A percentile compares a stretch with the other conserved stretches of the same genome.
Evolutionary conservation across 2,888 invertebrate genomes (phyloP).

Genomic region (Athalia circularis): DNA sequence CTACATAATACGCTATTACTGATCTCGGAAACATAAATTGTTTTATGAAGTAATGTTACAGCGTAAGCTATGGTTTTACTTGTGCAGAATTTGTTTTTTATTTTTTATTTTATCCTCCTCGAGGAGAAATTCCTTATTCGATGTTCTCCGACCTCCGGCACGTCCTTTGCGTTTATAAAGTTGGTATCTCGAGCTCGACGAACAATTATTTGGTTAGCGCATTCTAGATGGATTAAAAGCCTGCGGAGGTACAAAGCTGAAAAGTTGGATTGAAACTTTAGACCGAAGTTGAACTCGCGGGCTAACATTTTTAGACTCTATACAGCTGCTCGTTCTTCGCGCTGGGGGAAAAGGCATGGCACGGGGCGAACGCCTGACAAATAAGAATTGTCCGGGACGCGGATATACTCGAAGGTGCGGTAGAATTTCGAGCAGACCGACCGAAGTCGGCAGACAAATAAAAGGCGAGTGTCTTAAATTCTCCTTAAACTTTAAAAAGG

Average conservation of each 20-base stretch:
- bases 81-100: no score
- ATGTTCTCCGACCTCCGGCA: neutral
- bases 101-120: no score
- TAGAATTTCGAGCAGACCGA: neutral
- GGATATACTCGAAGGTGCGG: neutral
- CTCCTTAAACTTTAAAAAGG: neutral
- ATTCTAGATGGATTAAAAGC: conserved; percentile 45
- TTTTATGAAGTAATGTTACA: no score
- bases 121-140: neutral
- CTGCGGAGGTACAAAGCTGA: conserved; percentile 38
- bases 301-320: conserved; percentile 39
- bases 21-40: no score
- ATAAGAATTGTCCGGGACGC: conserved; percentile 22
- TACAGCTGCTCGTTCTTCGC: neutral
- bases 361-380: conserved; percentile 5
- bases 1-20: no score
- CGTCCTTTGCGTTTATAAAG: conserved; percentile 18
- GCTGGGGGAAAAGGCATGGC: neutral
- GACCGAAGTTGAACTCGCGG: neutral
- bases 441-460: conserved; percentile 3
- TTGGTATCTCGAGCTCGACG: conserved; percentile 12
- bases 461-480: conserved; percentile 21
- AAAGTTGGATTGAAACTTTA: conserved; percentile 45
- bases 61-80: no score
- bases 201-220: conserved; percentile 45